phyloP scores from a whole-genome alignment of 1,140 invertebrate genomes.

The Galleria mellonella region DNA sequence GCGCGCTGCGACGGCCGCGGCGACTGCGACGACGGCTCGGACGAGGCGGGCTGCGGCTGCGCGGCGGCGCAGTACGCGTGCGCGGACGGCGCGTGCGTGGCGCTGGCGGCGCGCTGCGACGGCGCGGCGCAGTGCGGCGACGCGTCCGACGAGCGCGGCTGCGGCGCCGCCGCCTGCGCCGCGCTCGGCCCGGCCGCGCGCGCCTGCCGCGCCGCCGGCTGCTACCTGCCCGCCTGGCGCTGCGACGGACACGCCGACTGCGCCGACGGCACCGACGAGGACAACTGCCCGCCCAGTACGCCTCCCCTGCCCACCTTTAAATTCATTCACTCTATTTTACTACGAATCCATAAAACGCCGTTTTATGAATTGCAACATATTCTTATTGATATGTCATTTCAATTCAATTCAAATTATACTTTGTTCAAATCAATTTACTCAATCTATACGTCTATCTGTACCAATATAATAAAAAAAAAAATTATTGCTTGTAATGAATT shows the following conservation, averaged over 20 bases:
- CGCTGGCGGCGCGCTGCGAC: conserved; percentile 79
- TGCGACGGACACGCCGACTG: conserved; percentile 34
- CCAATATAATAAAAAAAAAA: no score
- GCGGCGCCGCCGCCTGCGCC: conserved; percentile 30
- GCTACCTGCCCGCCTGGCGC: conserved; percentile 30
- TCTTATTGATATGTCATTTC: no score
- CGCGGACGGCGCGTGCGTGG: conserved; percentile 76
- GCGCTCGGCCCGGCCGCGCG: conserved; percentile 15
- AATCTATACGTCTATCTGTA: no score
- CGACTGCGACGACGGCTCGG: conserved; percentile 90
- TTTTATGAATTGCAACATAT: no score
- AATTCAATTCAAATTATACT: no score
- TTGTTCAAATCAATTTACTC: no score
- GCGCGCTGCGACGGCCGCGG: conserved; percentile 86
- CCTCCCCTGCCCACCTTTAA: no score
- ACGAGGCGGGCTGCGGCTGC: conserved; percentile 82
- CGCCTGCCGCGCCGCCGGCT: conserved; percentile 19
- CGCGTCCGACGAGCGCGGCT: conserved; percentile 75
- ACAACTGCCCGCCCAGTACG: background rate
- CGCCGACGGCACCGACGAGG: conserved; percentile 15
- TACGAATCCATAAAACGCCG: no score
- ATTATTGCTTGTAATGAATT: no score
- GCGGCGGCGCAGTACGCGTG: conserved; percentile 66
- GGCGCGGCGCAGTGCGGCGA: conserved; percentile 80
- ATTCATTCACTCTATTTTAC: no score